Evolutionary conservation across 2,113 vertebrate species (phyloP), one percentile per base, ranked within the genome.

Genomic region (Anser cygnoides): DNA sequence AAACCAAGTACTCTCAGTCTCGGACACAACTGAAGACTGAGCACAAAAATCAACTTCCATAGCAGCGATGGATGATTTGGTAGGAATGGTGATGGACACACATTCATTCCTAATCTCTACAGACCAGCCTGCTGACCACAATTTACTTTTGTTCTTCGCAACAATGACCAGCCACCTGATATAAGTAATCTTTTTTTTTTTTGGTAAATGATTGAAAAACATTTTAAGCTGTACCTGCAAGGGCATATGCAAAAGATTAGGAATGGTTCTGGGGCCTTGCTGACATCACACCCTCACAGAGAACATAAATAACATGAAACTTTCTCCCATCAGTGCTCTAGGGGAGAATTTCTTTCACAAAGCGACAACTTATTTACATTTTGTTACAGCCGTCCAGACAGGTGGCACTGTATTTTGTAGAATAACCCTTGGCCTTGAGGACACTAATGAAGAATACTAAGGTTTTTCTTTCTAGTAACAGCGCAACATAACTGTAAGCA

Each of bases 11-110:
- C 18, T 81, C 41, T 14, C 33, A 41, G 29, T 22, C 23, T 46
- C 35, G 43, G 31, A 52, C 7, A 12, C 5, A 43, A 0, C 13
- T 31, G 71, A 89, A 79, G 3, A 55, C 4, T 0, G 1, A 81
- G 16, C 1, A 4, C 39, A 78, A 70, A 91, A 91, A 70, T 4
- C 67, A 90, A 31, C 20, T 65, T 52, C 33, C 79, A 0, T 1
- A 67, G 39, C 9, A 72, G 81, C 0, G 1, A 33, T 2, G 12
- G 65, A 37, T 41, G 31, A 72, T 23, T 62, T 58, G 20, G 17
- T 18, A 78, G 14, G 46, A 65, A 89, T 1, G 6, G 49, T 14
- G 43, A 79, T 0, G 71, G 18, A 82, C 2, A 78, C 0, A n/a
- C 31, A 13, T 17, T 58, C 22, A 35, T 46, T 63, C 62, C 66